Conservation (phyloP, 2,113 vertebrate genomes). For the human (Homo sapiens) region GRCh38 chr14:58980001-58980500, state of each 20-base stretch:
- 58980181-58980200: constrained; percentile 58
- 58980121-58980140: constrained; percentile 38
- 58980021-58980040: not conserved
- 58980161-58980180: constrained; percentile 26
- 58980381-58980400: constrained; percentile 78
- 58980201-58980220: constrained; percentile 54
- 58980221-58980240: constrained; percentile 77
- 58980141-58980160: constrained; percentile 76
- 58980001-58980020: not conserved
- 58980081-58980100: not conserved
- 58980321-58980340: constrained; percentile 60
- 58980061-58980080: not conserved
- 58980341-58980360: constrained; percentile 77
- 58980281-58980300: constrained; percentile 74
- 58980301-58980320: constrained; percentile 81
- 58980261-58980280: constrained; percentile 75
- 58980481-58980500: constrained; percentile 75
- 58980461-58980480: constrained; percentile 67
- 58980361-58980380: constrained; percentile 64
- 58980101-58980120: not conserved
- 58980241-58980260: constrained; percentile 79
- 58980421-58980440: constrained; percentile 72
- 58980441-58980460: constrained; percentile 63
- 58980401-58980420: constrained; percentile 80
- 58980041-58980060: not conserved